Base-by-base conservation (phyloP, 2,888 invertebrate species). In the Cryptophagus acutangulus region DNA sequence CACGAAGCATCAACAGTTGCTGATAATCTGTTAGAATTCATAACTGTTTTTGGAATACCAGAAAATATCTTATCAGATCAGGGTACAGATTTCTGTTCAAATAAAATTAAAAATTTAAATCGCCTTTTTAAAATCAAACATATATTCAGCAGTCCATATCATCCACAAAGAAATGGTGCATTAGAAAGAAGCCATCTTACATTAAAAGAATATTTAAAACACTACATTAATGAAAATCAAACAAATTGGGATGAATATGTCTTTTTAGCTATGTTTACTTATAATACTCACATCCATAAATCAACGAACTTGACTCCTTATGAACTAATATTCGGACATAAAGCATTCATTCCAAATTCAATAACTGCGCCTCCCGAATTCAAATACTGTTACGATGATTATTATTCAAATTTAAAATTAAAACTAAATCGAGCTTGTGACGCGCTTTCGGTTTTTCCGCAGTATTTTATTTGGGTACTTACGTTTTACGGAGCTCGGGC, bases 221-320 rank as follows among this genome's bases (percentile, higher is more conserved):
- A 58, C 40, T 62, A 51, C 37, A 57, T 61, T 3, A 57, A 6
- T n/a, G n/a, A n/a, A n/a, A n/a, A n/a, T n/a, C 52, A 55, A 45
- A 38, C 40, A 2, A 51, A 63, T 38, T 66, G 64, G 62, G 59
- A 63, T 36, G 41, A 53, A 25, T 58, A 52, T 45, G 24, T 65
- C 16, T 44, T 48, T 6, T 54, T 54, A 25, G 54, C 57, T 1
- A 53, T 59, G 45, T 58, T 59, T 29, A 51, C 51, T 0, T 59
- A 58, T 35, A 58, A 59, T 25, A 52, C 54, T 1, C 46, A 52
- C 3, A 44, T 49, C 1, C 61, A 65, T 41, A 44, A 45, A n/a
- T 41, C 53, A 2, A 60, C 58, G 1, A 49, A 48, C 9, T 60
- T 43, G 25, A 48, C 55, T 2, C 59, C 59, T 12, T 55, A 54